Evolutionary conservation across 2,113 vertebrate genomes (phyloP), one percentile per base, ranked within the genome.

Genomic region (Dicaeum eximium): DNA sequence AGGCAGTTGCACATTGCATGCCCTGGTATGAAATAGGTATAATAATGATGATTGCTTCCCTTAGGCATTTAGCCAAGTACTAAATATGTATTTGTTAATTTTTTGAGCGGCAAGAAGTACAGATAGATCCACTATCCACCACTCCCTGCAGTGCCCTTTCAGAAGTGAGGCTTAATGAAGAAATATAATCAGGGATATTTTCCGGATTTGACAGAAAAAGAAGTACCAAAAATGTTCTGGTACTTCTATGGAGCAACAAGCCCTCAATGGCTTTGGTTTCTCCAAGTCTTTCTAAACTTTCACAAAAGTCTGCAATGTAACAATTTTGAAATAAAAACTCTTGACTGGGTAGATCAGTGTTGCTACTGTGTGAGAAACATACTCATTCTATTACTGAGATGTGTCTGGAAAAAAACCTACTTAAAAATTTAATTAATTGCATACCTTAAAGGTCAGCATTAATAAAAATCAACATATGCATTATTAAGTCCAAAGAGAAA

Each of bases 401-500:
- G 1, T 64, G 22, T 10, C 17, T 85, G 30, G 62, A 45, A 77
- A 81, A 38, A 96, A 77, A 17, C 0, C 2, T 42, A 27, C 40
- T 35, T 40, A 78, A 90, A 90, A 96, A 71, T 17, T 24, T 78
- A 86, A 96, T 92, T 71, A 95, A 91, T 92, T 85, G 17, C 38
- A 64, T 57, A 67, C 22, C 80, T 54, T 86, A 96, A 96, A 97
- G 25, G 56, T 92, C 86, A 96, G 18, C 19, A 79, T 93, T 92
- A 91, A 90, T 93, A 95, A 97, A 97, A 95, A 95, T 65, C 40
- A 94, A 95, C 28, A 65, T 40, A 44, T 44, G 56, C 24, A 81
- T 95, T 97, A 93, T 82, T 94, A 88, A 93, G 9, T 7, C 35
- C 54, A 86, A 25, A 54, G 57, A 94, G 20, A 95, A 95, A 95